phyloP scores from a whole-genome alignment of 2,797 vertebrate species.

The Phalanger gymnotis region DNA sequence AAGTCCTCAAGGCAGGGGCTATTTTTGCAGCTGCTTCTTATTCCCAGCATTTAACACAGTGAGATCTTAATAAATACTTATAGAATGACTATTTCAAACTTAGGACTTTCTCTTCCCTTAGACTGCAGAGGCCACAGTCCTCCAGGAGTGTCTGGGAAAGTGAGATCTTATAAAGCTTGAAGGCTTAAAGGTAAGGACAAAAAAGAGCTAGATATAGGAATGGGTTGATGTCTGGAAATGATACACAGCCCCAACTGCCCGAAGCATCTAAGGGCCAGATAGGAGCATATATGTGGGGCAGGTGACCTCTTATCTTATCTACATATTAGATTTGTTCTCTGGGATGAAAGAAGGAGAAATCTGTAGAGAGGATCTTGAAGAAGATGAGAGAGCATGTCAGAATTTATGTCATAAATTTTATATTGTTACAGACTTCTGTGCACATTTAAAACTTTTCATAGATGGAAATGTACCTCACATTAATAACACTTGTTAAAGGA shows the following conservation, averaged over 20 bases:
- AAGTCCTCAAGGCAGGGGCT: neutral
- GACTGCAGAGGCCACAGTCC: neutral
- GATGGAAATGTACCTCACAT: neutral
- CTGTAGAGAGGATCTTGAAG: neutral
- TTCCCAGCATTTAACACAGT: neutral
- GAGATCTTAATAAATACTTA: neutral
- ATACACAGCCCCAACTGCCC: neutral
- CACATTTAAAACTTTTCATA: neutral
- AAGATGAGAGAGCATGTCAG: neutral
- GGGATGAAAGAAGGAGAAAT: neutral
- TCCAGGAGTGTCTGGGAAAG: neutral
- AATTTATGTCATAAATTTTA: neutral
- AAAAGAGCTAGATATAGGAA: neutral
- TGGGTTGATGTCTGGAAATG: neutral
- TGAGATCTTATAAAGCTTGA: neutral
- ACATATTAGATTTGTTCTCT: neutral
- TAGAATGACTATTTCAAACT: neutral
- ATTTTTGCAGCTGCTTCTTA: neutral
- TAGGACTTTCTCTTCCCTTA: neutral
- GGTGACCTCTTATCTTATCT: neutral
- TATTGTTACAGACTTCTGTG: neutral
- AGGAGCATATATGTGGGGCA: neutral
- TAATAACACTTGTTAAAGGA: neutral
- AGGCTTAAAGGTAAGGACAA: neutral
- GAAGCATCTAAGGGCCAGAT: neutral